Percentiles rank a stretch among this genome's conserved stretches.
Conservation (phyloP, 2,113 vertebrate genomes). For the Ailurus styani region DNA sequence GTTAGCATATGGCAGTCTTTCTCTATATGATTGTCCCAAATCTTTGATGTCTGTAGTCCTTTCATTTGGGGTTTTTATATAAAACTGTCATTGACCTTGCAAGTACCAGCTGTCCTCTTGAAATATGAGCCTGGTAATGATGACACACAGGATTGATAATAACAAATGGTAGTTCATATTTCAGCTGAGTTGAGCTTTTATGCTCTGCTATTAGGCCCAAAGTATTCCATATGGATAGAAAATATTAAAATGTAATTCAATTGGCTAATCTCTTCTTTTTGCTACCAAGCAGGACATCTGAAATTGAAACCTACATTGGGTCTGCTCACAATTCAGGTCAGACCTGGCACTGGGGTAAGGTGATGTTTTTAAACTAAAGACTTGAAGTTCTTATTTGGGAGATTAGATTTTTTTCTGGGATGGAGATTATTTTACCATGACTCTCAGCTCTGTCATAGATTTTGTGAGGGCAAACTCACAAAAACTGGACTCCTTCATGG, state of each 20-base stretch:
- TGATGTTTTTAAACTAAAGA: constrained; percentile 1
- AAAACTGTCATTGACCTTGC: constrained; percentile 82
- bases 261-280: constrained; percentile 10
- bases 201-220: constrained; percentile 60
- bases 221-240: constrained; percentile 58
- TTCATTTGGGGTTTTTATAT: constrained; percentile 79
- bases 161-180: constrained; percentile 73
- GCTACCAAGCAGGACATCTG: constrained; percentile 33
- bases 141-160: constrained; percentile 66
- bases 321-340: not conserved
- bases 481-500: not conserved
- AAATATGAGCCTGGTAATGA: constrained; percentile 79
- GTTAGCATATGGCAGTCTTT: constrained; percentile 72
- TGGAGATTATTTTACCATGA: constrained; percentile 18
- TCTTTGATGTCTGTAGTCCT: constrained; percentile 74
- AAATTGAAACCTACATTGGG: constrained; percentile 23
- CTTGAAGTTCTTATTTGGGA: constrained; percentile 37
- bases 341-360: not conserved
- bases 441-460: not conserved
- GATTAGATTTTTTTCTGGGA: constrained; percentile 25
- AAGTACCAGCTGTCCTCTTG: constrained; percentile 83
- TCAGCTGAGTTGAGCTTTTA: constrained; percentile 70
- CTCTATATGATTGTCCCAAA: constrained; percentile 76
- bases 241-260: constrained; percentile 66
- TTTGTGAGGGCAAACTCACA: not conserved